A percentile compares a stretch with the other conserved stretches of the same genome.
These are phyloP conservation scores for Dermatophagoides farinae DNA, from an alignment of 1,140 invertebrate genomes.

Conservation along the genomic window DNA sequence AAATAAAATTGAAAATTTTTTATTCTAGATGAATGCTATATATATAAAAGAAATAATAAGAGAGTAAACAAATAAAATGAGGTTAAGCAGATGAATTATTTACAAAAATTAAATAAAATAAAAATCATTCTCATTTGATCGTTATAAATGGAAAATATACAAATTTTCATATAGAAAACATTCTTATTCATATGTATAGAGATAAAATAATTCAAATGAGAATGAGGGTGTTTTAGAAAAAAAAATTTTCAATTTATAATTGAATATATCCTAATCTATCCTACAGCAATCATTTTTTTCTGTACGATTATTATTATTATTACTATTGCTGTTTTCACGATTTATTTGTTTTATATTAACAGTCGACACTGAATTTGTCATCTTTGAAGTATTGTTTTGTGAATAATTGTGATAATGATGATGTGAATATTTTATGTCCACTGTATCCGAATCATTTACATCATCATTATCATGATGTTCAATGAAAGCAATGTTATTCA, in stretches of 20 bases:
- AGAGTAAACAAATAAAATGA: too few relatives aligned
- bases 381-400: not conserved
- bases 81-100: too few relatives aligned
- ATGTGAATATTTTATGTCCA: not conserved
- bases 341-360: not conserved
- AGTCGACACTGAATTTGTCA: not conserved
- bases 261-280: constrained; percentile 6
- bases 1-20: too few relatives aligned
- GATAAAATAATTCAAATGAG: not conserved
- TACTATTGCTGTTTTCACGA: not conserved
- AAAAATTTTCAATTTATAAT: not conserved
- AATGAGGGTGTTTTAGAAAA: not conserved
- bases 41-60: too few relatives aligned
- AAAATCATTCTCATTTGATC: not conserved
- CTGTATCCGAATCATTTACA: too few relatives aligned
- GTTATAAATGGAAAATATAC: not conserved
- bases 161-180: not conserved
- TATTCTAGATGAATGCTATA: too few relatives aligned
- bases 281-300: constrained; percentile 10
- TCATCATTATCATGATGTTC: not conserved
- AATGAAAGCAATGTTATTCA: constrained; percentile 14
- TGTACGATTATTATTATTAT: not conserved
- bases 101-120: too few relatives aligned
- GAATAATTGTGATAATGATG: not conserved
- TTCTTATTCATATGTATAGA: not conserved